A percentile compares a stretch with the other conserved stretches of the same genome.
These are phyloP conservation scores for Ennomos quercinarius DNA, from an alignment of 2,888 invertebrate genomes.

Conservation along the genomic window DNA sequence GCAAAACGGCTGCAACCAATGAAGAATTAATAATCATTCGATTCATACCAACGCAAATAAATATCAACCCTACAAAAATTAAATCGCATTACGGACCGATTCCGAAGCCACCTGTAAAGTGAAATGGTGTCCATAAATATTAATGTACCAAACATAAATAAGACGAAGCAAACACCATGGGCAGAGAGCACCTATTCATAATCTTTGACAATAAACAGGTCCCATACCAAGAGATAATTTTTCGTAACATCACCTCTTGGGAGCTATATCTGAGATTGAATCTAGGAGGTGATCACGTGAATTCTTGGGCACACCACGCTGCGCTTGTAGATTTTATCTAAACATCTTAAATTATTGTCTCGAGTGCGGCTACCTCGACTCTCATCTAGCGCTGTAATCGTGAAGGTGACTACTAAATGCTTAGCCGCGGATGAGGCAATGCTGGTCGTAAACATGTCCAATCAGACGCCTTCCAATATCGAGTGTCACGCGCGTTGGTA, in stretches of 20 bases:
- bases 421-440: slow-evolving; percentile 61
- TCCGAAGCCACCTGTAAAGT: slow-evolving; percentile 33
- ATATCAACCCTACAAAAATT: slow-evolving; percentile 39
- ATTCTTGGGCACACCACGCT: slow-evolving; percentile 78
- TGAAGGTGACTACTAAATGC: slow-evolving; percentile 55
- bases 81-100: slow-evolving; percentile 38
- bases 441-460: slow-evolving; percentile 30
- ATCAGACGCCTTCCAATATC: slow-evolving; percentile 14
- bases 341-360: slow-evolving; percentile 84
- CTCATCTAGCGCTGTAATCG: slow-evolving; percentile 71
- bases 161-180: slow-evolving; percentile 46
- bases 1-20: neutral
- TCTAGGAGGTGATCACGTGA: slow-evolving; percentile 80
- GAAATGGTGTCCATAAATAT: slow-evolving; percentile 42
- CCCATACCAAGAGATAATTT: slow-evolving; percentile 70
- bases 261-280: slow-evolving; percentile 79
- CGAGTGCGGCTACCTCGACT: slow-evolving; percentile 67
- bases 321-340: slow-evolving; percentile 81
- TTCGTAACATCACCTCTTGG: slow-evolving; percentile 76
- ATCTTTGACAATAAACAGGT: slow-evolving; percentile 71
- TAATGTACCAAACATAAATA: slow-evolving; percentile 46
- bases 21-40: slow-evolving; percentile 9
- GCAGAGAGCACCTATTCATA: slow-evolving; percentile 63
- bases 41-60: slow-evolving; percentile 24
- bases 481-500: slow-evolving; percentile 27